phyloP scores from a whole-genome alignment of 2,888 invertebrate genomes.

The Panzeria rudis region DNA sequence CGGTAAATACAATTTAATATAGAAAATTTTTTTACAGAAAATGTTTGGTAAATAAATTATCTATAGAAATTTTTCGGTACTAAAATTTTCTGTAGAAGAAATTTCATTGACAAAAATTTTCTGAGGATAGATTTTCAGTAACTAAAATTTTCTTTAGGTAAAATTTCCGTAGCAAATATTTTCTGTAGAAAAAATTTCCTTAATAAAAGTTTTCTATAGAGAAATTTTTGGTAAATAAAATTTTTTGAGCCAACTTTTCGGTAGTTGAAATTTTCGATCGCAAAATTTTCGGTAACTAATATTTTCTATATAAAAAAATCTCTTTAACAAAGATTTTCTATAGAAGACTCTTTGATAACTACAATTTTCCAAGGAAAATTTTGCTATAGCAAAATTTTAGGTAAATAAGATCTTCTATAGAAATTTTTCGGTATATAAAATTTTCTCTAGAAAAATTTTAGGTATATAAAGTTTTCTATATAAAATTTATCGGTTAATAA shows the following conservation, averaged over 20 bases:
- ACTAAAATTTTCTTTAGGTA: background rate
- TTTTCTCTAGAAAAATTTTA: background rate
- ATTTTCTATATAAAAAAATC: no score
- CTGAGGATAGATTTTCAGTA: background rate
- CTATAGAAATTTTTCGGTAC: no score
- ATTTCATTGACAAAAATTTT: background rate
- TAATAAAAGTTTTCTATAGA: background rate
- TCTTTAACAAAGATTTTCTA: background rate
- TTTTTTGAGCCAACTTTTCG: background rate
- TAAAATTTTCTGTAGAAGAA: no score
- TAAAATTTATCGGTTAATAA: background rate
- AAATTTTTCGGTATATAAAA: background rate
- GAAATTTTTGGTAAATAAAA: background rate
- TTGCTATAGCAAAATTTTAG: background rate
- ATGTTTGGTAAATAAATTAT: no score
- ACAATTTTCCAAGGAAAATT: background rate
- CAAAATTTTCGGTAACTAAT: background rate
- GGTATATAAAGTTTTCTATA: background rate
- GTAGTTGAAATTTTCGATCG: background rate
- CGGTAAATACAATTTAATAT: no score
- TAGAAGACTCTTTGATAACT: background rate
- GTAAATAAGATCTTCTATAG: background rate
- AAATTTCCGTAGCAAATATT: background rate
- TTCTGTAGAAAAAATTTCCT: background rate
- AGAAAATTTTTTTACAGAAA: no score